Base-by-base conservation (phyloP, 2,797 vertebrate species). In the Cyclopterus lumpus region DNA sequence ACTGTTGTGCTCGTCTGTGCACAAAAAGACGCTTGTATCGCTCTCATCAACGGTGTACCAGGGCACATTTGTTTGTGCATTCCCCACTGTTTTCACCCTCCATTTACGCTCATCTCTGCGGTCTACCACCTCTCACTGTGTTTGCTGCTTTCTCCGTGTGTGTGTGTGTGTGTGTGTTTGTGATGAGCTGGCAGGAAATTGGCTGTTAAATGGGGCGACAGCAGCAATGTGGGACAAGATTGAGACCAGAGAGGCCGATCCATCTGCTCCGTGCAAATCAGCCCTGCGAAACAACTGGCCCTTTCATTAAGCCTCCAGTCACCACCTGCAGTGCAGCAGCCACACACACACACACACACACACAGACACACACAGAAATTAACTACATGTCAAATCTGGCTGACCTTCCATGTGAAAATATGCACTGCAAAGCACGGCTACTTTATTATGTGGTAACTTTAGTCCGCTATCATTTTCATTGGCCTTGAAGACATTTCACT, bases 171-270 rank as follows among this genome's bases (percentile, higher is more conserved):
- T 34, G 65, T 67, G 79, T 65, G 84, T 85, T 84, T 90, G 85
- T 81, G 88, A 91, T 81, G 89, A 90, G 83, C 81, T 85, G 88
- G 90, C 89, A 89, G 89, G 87, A 92, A 91, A 89, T 85, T 74
- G 88, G 80, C 87, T 91, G 91, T 87, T 93, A 91, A 94, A 93
- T 91, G 91, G 89, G 84, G 81, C 81, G 86, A 87, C 86, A 73
- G 89, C 86, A 75, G 91, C 86, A 88, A 87, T 88, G 88, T 91
- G 91, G 88, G 88, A 91, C 90, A 92, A 90, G 91, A 91, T 86
- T 88, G 90, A 89, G 87, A 91, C 82, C 86, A 79, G 74, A 81
- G 89, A 89, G 91, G 82, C 81, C 14, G 34, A 84, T 92, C 91
- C 90, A 93, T 94, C 92, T 93, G 92, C 85, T 88, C 87, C 77